Evolutionary conservation across 2,888 invertebrate genomes (phyloP).

Genomic region (Globia sparganii): DNA sequence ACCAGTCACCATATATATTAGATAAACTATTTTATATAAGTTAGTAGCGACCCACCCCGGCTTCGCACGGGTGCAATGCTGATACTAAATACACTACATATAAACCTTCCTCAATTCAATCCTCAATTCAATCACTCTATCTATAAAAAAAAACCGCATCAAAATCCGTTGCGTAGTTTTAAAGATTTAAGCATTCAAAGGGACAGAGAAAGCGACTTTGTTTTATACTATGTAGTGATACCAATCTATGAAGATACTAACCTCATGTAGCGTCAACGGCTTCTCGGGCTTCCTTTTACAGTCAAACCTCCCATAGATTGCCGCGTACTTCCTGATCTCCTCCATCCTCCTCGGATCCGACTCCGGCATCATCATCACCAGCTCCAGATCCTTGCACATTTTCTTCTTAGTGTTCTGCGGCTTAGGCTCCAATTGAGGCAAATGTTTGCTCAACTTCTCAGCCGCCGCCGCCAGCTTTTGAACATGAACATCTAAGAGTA

Average conservation of each 20-base stretch:
- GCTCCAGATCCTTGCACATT: conserved; percentile 97
- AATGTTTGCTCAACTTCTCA: conserved; percentile 94
- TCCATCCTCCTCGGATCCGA: conserved; percentile 97
- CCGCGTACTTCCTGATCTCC: conserved; percentile 98
- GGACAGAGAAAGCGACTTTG: no score
- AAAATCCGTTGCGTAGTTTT: no score
- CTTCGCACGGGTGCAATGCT: no score
- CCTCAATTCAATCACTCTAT: no score
- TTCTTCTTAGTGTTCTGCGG: conserved; percentile 97
- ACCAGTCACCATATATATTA: no score
- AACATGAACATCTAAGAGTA: conserved; percentile 95
- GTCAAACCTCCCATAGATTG: conserved; percentile 99
- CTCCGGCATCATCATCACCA: conserved; percentile 97
- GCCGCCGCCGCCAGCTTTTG: conserved; percentile 95
- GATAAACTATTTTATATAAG: no score
- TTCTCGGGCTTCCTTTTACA: conserved; percentile 99
- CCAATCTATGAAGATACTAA: conserved; percentile 71
- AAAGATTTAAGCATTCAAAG: no score
- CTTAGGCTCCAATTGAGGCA: conserved; percentile 97
- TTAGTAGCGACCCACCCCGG: no score
- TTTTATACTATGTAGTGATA: no score
- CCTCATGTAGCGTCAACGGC: conserved; percentile 98
- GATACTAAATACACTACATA: no score
- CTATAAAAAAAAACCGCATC: no score
- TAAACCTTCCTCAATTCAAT: no score